Base-by-base conservation (phyloP, 2,113 vertebrate genomes). In the Isichthys henryi region DNA sequence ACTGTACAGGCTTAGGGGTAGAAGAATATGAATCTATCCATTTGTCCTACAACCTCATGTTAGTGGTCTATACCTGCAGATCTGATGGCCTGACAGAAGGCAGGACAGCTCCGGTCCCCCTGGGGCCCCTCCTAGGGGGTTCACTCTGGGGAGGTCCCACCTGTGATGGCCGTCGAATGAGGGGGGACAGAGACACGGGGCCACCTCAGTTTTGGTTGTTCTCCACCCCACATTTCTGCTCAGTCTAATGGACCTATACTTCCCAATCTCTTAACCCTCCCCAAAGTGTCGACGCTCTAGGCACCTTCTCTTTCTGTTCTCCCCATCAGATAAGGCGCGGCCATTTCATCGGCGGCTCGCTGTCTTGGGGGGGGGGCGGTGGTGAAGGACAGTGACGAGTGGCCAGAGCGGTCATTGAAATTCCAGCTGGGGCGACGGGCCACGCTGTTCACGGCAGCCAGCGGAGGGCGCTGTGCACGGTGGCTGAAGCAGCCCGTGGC, bases 401-500 rank as follows among this genome's bases (percentile, higher is more conserved):
- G 3, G 15, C 4, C 35, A 35, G 27, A 35, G 7, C 5, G 1
- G 27, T 87, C 48, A 56, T 43, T 87, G 85, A 87, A 39, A 87
- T 53, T 87, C 48, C 27, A 52, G 85, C 23, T 35, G 85, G 23
- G 49, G 27, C 2, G 27, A n/a, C 23, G 50, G 13, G 15, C 50
- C 9, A 0, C 31, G n/a, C 46, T 80, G 48, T 82, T 88, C 43
- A 53, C 2, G 2, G 49, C 15, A 53, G 49, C 52, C 53, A 46
- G 13, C 43, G 3, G 52, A 50, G 31, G 46, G 35, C 3, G 13
- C 53, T 48, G 35, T 23, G n/a, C 9, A n/a, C 2, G 88, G 50
- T 84, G 84, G 85, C 88, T 91, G 82, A 74, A 89, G 70, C 19
- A 17, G 23, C n/a, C 66, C 6, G 8, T 58, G 85, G 27, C 39